Base-by-base conservation (phyloP, 1,140 invertebrate genomes). In the Trichonephila clavipes region DNA sequence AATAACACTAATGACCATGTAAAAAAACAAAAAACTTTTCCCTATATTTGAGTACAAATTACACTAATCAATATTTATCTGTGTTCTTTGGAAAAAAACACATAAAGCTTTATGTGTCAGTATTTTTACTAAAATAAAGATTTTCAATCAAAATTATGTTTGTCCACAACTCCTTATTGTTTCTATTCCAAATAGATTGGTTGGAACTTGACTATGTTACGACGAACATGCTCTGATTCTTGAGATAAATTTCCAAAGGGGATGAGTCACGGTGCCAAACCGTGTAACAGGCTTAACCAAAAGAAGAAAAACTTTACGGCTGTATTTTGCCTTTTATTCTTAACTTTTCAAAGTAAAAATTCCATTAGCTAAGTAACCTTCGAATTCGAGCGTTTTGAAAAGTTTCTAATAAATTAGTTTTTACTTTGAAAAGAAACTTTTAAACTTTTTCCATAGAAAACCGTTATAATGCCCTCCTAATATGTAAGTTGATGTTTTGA, bases 191-290 rank as follows among this genome's bases (percentile, higher is more conserved):
- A 40, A 24, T 6, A 24, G 24, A 14, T 16, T 72, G 24, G 19
- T 34, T n/a, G 24, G 24, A 72, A 10, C 16, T 34, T 16, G 12
- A 72, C 24, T 28, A 24, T n/a, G 14, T 34, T 72, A 3, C 12
- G 14, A 34, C 10, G 28, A 72, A 14, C 69, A 72, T 72, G 69
- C 69, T 72, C 69, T 72, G 69, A 72, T 72, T 72, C 69, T 72
- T 72, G 69, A 34, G 8, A 28, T 72, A 72, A 72, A 72, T 72
- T 24, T 34, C 28, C 28, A 12, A 72, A 72, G 69, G 28, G 28
- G 69, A 72, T 72, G 69, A 34, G n/a, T 34, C 69, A 72, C 69
- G 14, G 69, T 28, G 10, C 69, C 69, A 72, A 72, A 72, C 14
- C 28, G 69, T 72, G 28, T 72, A 34, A 28, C 28, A 28, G 69